Percentiles rank a stretch among this genome's conserved stretches.
These are phyloP conservation scores for Pteronotus mesoamericanus DNA, from an alignment of 2,797 vertebrate species.

Conservation along the genomic window DNA sequence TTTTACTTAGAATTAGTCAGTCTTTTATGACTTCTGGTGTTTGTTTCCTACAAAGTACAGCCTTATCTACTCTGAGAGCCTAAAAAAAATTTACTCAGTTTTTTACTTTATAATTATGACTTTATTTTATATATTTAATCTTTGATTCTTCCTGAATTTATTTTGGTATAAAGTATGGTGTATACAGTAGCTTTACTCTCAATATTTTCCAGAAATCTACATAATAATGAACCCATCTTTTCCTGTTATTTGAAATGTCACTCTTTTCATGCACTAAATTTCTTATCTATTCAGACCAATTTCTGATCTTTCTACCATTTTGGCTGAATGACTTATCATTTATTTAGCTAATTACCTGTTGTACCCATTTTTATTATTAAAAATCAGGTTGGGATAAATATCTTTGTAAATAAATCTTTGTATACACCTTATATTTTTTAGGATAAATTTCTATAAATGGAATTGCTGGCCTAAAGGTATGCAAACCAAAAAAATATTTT, in stretches of 20 bases:
- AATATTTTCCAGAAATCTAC: background rate
- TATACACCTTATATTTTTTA: background rate
- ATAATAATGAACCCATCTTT: background rate
- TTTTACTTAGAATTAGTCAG: background rate
- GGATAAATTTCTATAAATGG: background rate
- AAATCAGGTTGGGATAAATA: background rate
- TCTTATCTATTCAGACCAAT: background rate
- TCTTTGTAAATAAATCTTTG: background rate
- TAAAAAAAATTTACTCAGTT: background rate
- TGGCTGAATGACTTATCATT: background rate
- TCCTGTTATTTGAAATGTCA: background rate
- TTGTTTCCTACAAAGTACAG: background rate
- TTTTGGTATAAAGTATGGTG: background rate
- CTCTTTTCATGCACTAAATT: background rate
- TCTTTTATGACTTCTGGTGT: background rate
- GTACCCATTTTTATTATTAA: background rate
- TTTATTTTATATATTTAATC: background rate
- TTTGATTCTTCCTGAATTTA: background rate
- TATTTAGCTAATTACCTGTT: background rate
- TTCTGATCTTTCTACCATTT: background rate
- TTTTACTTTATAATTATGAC: background rate
- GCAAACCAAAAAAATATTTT: background rate
- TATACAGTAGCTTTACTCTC: background rate
- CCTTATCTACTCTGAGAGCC: background rate
- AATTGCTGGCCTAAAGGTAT: background rate